Evolutionary conservation across 2,888 invertebrate species (phyloP).

Genomic region (Zonitis immaculata): DNA sequence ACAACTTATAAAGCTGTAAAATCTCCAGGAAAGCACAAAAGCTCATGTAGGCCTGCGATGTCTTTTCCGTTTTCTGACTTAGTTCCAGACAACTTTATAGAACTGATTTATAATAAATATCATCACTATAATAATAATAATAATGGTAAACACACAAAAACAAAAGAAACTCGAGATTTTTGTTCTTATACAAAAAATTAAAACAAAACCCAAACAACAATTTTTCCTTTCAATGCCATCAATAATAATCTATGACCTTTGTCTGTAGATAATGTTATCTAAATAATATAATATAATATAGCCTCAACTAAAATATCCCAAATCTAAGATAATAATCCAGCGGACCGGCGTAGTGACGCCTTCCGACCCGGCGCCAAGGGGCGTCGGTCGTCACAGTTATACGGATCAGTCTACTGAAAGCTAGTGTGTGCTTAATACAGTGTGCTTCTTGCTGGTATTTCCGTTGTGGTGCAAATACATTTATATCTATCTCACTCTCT

Average conservation of each 20-base stretch:
- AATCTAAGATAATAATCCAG: slow-evolving; percentile 43
- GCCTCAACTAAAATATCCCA: slow-evolving; percentile 19
- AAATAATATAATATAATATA: slow-evolving; percentile 1
- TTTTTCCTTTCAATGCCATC: no score
- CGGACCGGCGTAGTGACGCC: slow-evolving; percentile 49
- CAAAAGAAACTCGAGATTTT: no score
- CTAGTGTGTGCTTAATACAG: slow-evolving; percentile 12
- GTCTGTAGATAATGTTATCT: neutral
- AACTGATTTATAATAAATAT: slow-evolving; percentile 44
- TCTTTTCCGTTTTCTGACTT: slow-evolving; percentile 38
- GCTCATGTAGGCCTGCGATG: slow-evolving; percentile 35
- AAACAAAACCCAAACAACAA: no score
- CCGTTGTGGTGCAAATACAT: neutral
- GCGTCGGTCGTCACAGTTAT: slow-evolving; percentile 40
- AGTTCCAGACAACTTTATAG: slow-evolving; percentile 36
- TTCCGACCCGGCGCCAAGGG: slow-evolving; percentile 46
- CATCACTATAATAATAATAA: neutral
- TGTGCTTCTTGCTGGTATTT: neutral
- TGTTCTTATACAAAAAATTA: no score
- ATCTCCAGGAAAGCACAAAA: slow-evolving; percentile 42
- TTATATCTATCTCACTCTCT: neutral
- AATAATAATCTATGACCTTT: no score
- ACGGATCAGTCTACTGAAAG: slow-evolving; percentile 23
- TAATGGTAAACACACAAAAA: no score
- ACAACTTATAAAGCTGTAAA: slow-evolving; percentile 38